Conservation (phyloP, 2,888 invertebrate species). For the Sarcophaga subvicina region DNA sequence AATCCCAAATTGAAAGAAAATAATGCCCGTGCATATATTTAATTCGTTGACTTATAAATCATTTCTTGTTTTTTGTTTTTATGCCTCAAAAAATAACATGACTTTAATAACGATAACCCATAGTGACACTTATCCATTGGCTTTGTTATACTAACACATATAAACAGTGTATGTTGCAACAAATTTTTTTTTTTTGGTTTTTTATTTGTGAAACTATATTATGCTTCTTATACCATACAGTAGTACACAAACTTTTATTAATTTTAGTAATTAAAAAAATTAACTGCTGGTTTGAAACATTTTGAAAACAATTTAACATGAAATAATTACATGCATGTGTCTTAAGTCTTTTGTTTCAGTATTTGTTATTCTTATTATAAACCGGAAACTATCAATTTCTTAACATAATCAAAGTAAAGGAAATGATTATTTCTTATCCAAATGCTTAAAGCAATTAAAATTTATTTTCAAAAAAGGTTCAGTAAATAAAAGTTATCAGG, state of each 20-base stretch:
- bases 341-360: too few relatives aligned
- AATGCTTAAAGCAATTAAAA: too few relatives aligned
- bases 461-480: too few relatives aligned
- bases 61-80: conserved; percentile 26
- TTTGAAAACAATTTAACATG: too few relatives aligned
- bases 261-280: background rate
- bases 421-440: too few relatives aligned
- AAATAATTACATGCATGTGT: too few relatives aligned
- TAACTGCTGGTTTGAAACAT: too few relatives aligned
- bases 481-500: too few relatives aligned
- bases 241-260: conserved; percentile 34
- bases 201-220: background rate
- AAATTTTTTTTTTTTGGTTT: background rate
- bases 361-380: too few relatives aligned
- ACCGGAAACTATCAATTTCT: too few relatives aligned
- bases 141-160: conserved; percentile 39
- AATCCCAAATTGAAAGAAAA: background rate
- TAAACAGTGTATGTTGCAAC: background rate
- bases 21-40: too few relatives aligned
- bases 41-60: conserved; percentile 40
- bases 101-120: conserved; percentile 60
- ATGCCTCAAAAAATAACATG: conserved; percentile 48
- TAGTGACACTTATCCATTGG: conserved; percentile 62
- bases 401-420: too few relatives aligned
- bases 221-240: conserved; percentile 21